Evolutionary conservation across 2,113 vertebrate genomes (phyloP).

Genomic region (Rattus rattus): DNA sequence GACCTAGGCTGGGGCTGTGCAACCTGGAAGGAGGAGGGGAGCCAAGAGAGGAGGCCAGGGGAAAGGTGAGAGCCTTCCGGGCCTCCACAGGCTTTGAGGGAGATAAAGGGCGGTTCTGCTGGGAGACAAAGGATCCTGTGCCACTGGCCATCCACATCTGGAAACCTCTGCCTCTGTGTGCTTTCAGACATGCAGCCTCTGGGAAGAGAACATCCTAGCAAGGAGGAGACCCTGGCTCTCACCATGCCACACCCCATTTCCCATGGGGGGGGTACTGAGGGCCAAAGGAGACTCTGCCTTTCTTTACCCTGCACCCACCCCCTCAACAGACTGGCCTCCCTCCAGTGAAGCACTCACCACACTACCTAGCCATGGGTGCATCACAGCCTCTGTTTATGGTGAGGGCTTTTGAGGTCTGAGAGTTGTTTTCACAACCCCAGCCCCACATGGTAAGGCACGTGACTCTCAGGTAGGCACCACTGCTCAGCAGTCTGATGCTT

Average conservation of each 20-base stretch:
- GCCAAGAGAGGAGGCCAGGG: accelerated
- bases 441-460: background rate
- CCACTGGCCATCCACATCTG: background rate
- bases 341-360: background rate
- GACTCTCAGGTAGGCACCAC: background rate
- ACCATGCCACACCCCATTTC: background rate
- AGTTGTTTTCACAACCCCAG: background rate
- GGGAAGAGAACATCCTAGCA: background rate
- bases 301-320: background rate
- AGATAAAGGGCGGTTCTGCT: constrained; percentile 3
- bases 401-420: background rate
- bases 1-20: constrained; percentile 82
- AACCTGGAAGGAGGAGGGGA: constrained; percentile 71
- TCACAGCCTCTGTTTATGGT: background rate
- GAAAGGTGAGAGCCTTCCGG: background rate
- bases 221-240: accelerated
- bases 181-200: background rate
- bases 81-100: constrained; percentile 51
- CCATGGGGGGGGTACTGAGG: background rate
- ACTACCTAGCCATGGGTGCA: background rate
- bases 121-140: constrained; percentile 19
- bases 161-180: constrained; percentile 13
- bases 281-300: background rate
- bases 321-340: background rate
- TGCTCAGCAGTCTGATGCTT: background rate